Base-by-base conservation (phyloP, 2,113 vertebrate genomes). In the Triplophysa rosa region DNA sequence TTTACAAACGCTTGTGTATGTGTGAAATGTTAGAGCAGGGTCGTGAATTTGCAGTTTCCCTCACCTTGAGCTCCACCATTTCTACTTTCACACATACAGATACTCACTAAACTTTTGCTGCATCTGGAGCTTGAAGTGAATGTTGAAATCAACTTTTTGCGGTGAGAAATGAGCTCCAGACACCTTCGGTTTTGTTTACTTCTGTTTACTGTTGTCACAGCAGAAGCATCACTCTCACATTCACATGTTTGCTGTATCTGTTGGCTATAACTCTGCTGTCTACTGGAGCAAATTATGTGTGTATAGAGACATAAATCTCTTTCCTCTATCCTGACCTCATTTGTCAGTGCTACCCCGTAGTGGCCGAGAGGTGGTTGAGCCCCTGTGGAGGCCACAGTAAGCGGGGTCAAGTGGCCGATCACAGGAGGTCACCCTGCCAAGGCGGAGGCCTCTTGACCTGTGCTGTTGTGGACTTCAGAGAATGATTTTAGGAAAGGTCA, bases 351-450 rank as follows among this genome's bases (percentile, higher is more conserved):
- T 84, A 2, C 59, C 66, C 37, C 4, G 52, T 6, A 45, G 54
- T 82, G 71, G 85, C 88, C 84, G 81, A 80, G 58, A 86, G 86
- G 69, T 82, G 59, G 62, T 61, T 79, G 81, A 82, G 87, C 82
- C 78, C 87, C 80, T 74, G 54, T 4, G 54, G 81, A 87, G 71
- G 67, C 84, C 78, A 8, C 71, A 84, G 80, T 87, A 90, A 91
- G 86, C 84, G 72, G 86, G 91, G 91, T 93, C 90, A 91, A 92
- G 91, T 91, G 89, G 86, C 80, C 85, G 87, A 90, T 91, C 89
- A 84, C 88, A 80, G 83, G 78, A 88, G 89, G 89, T 91, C 89
- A 86, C 66, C 79, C 78, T 79, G 49, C 71, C 23, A 49, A 82
- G 67, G 79, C 64, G 58, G 42, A 78, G 90, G 87, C 87, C 77